Base-by-base conservation (phyloP, 2,888 invertebrate species). In the Odontocerum albicorne region DNA sequence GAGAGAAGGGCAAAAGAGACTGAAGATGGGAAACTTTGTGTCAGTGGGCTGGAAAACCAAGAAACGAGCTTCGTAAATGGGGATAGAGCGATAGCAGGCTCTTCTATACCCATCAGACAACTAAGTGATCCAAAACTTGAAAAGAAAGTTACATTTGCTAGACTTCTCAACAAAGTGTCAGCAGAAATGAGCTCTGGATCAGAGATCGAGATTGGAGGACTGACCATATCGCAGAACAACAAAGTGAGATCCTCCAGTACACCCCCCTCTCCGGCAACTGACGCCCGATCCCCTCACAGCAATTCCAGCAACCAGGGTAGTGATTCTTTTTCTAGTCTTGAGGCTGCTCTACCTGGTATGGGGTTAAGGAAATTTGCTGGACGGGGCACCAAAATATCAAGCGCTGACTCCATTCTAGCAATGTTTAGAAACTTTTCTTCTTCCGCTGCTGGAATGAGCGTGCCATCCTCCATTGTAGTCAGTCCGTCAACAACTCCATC, bases 111-210 rank as follows among this genome's bases (percentile, higher is more conserved):
- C 1, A 76, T 75, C 70, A 69, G 79, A 51, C 81, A 82, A 49
- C 72, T 83, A 60, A 80, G 77, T 40, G 86, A 86, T 70, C 83
- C 85, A 8, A 88, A 87, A 65, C 70, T 87, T 49, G 88, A 88
- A 66, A 88, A 88, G 72, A 88, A 88, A 70, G 88, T 89, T 4
- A 88, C 88, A 1, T 89, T 89, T 66, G 88, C 89, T 0, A 77
- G 87, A 60, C 70, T 89, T 44, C 69, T 88, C 16, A 88, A 85
- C 66, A 87, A 85, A 71, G 87, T 88, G 3, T 87, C 87, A 8
- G 85, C 87, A 6, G 89, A 88, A 74, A 87, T 88, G 84, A 87
- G 85, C 65, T 86, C 86, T 1, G 85, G 87, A 51, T 87, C 87
- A 0, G 87, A 87, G 58, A 79, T 86, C 54, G 86, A 86, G 67